Evolutionary conservation across 2,113 vertebrate species (phyloP).

Genomic region (Sus scrofa): T2T-Sscrofa CM000816.6:10391501-10392000

Average conservation of each 20-base stretch:
- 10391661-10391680: neutral
- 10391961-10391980: neutral
- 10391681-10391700: neutral
- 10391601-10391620: neutral
- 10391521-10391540: neutral
- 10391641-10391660: too few relatives aligned
- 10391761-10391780: neutral
- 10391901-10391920: neutral
- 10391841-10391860: too few relatives aligned
- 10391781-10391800: neutral
- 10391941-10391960: neutral
- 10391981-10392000: neutral
- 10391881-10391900: neutral
- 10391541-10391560: too few relatives aligned
- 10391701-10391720: neutral
- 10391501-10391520: neutral
- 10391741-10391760: neutral
- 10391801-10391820: neutral
- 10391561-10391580: neutral
- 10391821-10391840: neutral
- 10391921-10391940: neutral
- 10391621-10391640: too few relatives aligned
- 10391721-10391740: neutral
- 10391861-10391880: neutral
- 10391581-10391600: neutral